Evolutionary conservation across 1,140 invertebrate species (phyloP), one percentile per base, ranked within the genome.

Genomic region (Hypothenemus hampei): DNA sequence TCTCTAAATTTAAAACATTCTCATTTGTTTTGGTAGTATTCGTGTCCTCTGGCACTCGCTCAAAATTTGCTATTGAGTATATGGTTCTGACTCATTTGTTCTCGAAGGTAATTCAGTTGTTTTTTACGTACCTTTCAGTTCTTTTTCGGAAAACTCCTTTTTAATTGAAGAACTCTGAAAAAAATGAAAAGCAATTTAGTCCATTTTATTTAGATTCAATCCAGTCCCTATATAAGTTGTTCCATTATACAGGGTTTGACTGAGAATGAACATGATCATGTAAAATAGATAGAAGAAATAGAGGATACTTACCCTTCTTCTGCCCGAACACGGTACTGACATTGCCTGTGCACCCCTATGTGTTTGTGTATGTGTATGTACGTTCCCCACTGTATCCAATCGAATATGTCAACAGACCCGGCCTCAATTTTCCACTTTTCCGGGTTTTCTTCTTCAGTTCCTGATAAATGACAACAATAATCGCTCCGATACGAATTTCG

Each of bases 101-200:
- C n/a, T n/a, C n/a, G n/a, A n/a, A n/a, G n/a, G n/a, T n/a, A n/a
- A n/a, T n/a, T n/a, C n/a, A n/a, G n/a, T n/a, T n/a, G n/a, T n/a
- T n/a, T n/a, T 1, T 22, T 47, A 53, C 59, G 41, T 58, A 69
- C 67, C 67, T 65, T 65, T 53, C n/a, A 69, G 51, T 59, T 69
- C 67, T 31, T 65, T 65, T 49, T 69, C 65, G 13, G 46, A 65
- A 47, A 69, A 69, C 49, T 65, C 60, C 21, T 65, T 65, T 48
- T 63, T 65, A 23, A 65, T 65, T n/a, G 62, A 64, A 57, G 61
- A 65, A 58, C 63, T 65, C 65, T 67, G 45, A 20, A 64, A 64
- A n/a, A 40, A 29, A 46, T 31, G 8, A 8, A 31, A 31, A 2
- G 26, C 26, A 31, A 31, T 31, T 31, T 1, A 13, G 8, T 11